A percentile compares a stretch with the other conserved stretches of the same genome.
Evolutionary conservation across 1,140 invertebrate species (phyloP).

Genomic region (Octopus bimaculoides): DNA sequence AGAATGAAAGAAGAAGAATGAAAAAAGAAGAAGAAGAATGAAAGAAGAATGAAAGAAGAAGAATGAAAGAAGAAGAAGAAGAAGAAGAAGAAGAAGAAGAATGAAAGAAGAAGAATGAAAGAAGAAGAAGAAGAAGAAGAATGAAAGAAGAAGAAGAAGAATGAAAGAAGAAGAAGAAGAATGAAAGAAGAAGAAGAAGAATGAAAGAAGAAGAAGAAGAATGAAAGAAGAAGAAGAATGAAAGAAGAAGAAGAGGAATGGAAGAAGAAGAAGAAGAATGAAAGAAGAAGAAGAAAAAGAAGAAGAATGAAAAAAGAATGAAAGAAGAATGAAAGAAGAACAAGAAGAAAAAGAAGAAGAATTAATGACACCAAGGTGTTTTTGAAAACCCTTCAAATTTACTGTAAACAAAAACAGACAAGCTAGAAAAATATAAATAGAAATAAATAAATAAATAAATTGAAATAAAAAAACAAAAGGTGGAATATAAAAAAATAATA

Average conservation of each 20-base stretch:
- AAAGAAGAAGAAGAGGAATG: slow-evolving; percentile 12
- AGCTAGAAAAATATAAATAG: no score
- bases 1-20: neutral
- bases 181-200: neutral
- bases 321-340: slow-evolving; percentile 24
- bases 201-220: neutral
- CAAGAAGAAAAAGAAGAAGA: slow-evolving; percentile 13
- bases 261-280: slow-evolving; percentile 19
- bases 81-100: neutral
- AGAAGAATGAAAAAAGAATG: slow-evolving; percentile 22
- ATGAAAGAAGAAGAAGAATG: neutral
- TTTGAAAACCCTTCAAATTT: no score
- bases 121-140: neutral
- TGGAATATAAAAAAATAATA: no score
- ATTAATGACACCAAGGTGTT: neutral
- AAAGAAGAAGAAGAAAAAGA: slow-evolving; percentile 25
- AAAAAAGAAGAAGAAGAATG: neutral
- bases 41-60: slow-evolving; percentile 1
- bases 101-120: neutral
- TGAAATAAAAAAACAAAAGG: no score
- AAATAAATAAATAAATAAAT: no score
- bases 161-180: neutral
- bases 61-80: neutral
- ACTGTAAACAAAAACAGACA: no score
- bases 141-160: neutral